A percentile compares a stretch with the other conserved stretches of the same genome.
Evolutionary conservation across 2,888 invertebrate genomes (phyloP).

Genomic region (Lycaena phlaeas): DNA sequence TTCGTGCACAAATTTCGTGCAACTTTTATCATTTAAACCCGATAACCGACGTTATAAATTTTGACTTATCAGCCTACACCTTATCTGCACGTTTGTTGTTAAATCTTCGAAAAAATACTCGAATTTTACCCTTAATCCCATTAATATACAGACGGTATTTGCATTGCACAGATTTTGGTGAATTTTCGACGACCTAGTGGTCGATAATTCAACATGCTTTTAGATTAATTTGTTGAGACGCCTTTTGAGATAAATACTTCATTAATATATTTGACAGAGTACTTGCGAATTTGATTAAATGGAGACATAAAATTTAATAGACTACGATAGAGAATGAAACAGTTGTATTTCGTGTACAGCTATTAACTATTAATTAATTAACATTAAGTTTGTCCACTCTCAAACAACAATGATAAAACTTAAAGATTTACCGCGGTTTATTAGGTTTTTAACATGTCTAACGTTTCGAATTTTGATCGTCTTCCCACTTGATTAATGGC

Average conservation of each 20-base stretch:
- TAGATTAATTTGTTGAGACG: constrained; percentile 8
- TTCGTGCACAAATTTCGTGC: constrained; percentile 7
- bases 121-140: background rate
- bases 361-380: background rate
- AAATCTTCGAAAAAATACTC: background rate
- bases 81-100: constrained; percentile 6
- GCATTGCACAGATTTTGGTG: background rate
- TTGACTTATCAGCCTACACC: constrained; percentile 9
- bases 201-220: constrained; percentile 8
- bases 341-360: background rate
- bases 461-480: no score
- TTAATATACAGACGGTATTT: background rate
- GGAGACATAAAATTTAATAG: background rate
- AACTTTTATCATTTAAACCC: constrained; percentile 2
- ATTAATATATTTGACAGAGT: background rate
- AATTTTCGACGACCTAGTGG: constrained; percentile 3
- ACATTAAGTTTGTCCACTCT: no score
- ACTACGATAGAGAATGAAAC: background rate
- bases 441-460: no score
- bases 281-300: background rate
- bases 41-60: constrained; percentile 7
- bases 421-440: no score
- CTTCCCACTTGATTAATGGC: no score
- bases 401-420: no score
- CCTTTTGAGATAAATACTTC: constrained; percentile 1